Evolutionary conservation across 1,140 invertebrate species (phyloP).

Genomic region (Latrodectus geometricus): DNA sequence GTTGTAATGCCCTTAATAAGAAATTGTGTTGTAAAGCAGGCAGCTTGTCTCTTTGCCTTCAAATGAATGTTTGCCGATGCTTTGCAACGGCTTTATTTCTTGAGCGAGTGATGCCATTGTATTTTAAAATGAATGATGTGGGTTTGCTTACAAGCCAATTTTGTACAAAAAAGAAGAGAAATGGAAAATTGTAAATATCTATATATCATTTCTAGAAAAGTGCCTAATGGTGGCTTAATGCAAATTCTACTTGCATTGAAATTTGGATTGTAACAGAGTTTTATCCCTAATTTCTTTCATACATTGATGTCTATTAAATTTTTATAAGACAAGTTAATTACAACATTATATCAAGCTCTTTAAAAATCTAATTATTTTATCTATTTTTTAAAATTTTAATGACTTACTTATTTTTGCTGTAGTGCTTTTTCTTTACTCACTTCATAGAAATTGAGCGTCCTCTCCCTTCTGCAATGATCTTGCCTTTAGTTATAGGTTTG

Average conservation of each 20-base stretch:
- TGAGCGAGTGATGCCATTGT: conserved; percentile 18
- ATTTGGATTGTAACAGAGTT: conserved; percentile 18
- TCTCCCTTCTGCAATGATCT: no score
- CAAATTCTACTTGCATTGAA: conserved; percentile 22
- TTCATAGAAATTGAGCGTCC: no score
- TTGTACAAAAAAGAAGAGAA: not conserved
- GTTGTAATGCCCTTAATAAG: not conserved
- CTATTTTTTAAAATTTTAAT: not conserved
- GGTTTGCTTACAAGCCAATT: not conserved
- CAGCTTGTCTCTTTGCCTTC: conserved; percentile 50
- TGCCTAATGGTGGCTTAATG: conserved; percentile 48
- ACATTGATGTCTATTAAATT: not conserved
- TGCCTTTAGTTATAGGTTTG: no score
- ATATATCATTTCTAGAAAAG: conserved; percentile 43
- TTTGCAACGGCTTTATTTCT: not conserved
- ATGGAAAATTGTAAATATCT: not conserved
- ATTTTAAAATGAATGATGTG: not conserved
- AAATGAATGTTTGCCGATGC: not conserved
- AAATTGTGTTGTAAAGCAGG: conserved; percentile 12
- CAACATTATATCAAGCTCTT: not conserved
- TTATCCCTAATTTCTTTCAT: not conserved
- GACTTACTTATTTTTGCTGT: not conserved
- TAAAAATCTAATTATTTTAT: not conserved
- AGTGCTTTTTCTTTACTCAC: not conserved
- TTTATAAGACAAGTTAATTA: not conserved